A percentile compares a stretch with the other conserved stretches of the same genome.
Evolutionary conservation across 2,113 vertebrate species (phyloP).

Genomic region (Pavo muticus): DNA sequence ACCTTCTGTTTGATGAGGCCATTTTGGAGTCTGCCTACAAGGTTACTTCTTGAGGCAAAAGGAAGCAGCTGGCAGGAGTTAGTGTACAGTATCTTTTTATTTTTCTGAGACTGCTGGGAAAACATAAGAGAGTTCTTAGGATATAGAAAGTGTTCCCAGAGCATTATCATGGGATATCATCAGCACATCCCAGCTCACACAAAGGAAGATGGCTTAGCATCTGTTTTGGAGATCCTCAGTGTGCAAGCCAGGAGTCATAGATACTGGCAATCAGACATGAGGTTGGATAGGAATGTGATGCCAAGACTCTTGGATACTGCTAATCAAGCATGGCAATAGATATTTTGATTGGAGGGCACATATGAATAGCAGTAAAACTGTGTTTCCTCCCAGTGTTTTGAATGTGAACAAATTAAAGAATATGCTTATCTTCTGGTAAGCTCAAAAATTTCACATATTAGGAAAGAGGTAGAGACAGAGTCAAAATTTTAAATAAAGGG

Average conservation of each 20-base stretch:
- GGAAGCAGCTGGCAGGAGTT: constrained; percentile 16
- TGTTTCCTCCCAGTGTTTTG: background rate
- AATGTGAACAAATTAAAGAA: background rate
- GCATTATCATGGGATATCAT: background rate
- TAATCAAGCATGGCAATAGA: background rate
- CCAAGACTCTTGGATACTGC: background rate
- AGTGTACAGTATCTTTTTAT: background rate
- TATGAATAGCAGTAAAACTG: background rate
- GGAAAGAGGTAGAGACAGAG: background rate
- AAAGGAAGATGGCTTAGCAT: background rate
- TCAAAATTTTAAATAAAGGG: background rate
- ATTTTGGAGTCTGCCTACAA: background rate
- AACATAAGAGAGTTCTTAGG: background rate
- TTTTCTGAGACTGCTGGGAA: constrained; percentile 4
- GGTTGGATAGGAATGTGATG: background rate
- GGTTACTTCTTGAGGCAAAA: constrained; percentile 21
- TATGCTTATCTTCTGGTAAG: background rate
- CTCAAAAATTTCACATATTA: background rate
- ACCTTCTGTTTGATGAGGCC: background rate
- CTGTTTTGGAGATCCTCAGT: background rate
- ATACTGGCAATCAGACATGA: background rate
- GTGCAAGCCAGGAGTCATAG: background rate
- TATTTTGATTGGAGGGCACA: background rate
- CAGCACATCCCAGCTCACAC: background rate
- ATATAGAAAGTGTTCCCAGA: background rate